Evolutionary conservation across 2,113 vertebrate species (phyloP).

Genomic region (Xerus inauris): DNA sequence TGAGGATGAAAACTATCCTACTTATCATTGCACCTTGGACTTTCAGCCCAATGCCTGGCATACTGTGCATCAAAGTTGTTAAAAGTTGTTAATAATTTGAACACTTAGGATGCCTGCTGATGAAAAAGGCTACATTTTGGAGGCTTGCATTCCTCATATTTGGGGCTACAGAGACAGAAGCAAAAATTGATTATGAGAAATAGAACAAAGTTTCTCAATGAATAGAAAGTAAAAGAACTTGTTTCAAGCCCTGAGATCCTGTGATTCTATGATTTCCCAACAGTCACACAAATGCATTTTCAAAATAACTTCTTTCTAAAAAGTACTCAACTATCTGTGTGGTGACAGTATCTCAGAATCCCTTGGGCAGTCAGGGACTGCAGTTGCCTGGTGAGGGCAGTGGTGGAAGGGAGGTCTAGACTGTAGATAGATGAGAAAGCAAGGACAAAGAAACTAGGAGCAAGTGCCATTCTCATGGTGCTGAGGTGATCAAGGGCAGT

Average conservation of each 20-base stretch:
- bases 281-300: conserved; percentile 20
- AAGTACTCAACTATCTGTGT: neutral
- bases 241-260: neutral
- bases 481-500: neutral
- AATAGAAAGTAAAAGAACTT: neutral
- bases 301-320: neutral
- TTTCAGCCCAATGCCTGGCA: neutral
- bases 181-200: neutral
- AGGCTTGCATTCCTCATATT: neutral
- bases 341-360: neutral
- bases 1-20: neutral
- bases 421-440: neutral
- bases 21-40: neutral
- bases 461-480: neutral
- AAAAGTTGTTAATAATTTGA: neutral
- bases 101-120: neutral
- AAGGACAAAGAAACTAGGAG: neutral
- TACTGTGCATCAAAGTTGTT: neutral
- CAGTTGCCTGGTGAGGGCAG: neutral
- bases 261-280: neutral
- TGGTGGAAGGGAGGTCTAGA: neutral
- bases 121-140: neutral
- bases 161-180: neutral
- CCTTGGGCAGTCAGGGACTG: neutral
- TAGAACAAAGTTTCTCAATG: neutral